Conservation (phyloP, 2,888 invertebrate species). For the Mythimna impura region DNA sequence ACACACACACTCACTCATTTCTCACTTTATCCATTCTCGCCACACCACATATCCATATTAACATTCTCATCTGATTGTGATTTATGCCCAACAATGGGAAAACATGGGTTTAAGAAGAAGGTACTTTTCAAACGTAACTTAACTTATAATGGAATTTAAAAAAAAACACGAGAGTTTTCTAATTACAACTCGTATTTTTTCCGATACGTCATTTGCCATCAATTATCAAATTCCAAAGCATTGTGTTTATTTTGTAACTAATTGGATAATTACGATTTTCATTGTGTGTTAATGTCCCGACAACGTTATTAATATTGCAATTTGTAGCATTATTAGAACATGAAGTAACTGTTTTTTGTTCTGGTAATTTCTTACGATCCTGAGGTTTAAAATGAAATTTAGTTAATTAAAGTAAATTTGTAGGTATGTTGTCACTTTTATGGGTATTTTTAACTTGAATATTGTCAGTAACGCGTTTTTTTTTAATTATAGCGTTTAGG, state of each 20-base stretch:
- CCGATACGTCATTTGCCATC: constrained; percentile 29
- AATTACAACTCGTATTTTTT: constrained; percentile 18
- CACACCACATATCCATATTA: too few species aligned
- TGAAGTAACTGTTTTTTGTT: constrained; percentile 17
- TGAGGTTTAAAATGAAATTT: not conserved
- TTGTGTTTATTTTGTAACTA: constrained; percentile 48
- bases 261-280: constrained; percentile 48
- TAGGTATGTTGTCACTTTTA: not conserved
- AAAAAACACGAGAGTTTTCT: constrained; percentile 18
- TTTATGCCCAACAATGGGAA: not conserved
- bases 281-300: constrained; percentile 51
- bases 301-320: constrained; percentile 34
- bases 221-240: constrained; percentile 47
- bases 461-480: not conserved
- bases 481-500: not conserved
- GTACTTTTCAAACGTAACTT: constrained; percentile 3
- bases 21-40: too few species aligned
- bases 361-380: not conserved
- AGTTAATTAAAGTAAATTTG: not conserved
- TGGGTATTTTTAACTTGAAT: too few species aligned
- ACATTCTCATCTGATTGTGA: too few species aligned
- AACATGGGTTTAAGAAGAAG: not conserved
- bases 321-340: constrained; percentile 41
- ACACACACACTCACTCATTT: too few species aligned
- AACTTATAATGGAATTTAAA: constrained; percentile 13